A percentile compares a stretch with the other conserved stretches of the same genome.
These are phyloP conservation scores for Scomber scombrus DNA, from an alignment of 2,113 vertebrate species.

Conservation along the genomic window DNA sequence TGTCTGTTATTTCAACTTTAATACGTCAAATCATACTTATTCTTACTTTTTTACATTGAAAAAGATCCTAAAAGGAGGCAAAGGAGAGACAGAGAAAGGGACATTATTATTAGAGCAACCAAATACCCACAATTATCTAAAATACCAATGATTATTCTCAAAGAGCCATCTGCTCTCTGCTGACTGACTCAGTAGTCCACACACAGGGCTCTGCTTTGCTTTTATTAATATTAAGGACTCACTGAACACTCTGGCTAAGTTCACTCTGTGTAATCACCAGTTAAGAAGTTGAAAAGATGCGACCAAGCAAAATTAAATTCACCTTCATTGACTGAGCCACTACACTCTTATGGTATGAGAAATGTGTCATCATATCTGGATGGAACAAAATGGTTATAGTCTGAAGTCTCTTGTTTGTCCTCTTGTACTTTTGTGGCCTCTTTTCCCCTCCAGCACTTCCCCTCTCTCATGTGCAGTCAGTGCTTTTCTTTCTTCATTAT, in stretches of 20 bases:
- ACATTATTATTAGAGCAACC: slow-evolving; percentile 34
- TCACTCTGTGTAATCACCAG: slow-evolving; percentile 12
- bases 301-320: slow-evolving; percentile 19
- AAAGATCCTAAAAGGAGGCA: neutral
- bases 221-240: slow-evolving; percentile 21
- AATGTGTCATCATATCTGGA: too few species aligned
- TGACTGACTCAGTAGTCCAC: slow-evolving; percentile 13
- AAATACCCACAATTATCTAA: slow-evolving; percentile 43
- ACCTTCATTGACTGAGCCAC: slow-evolving; percentile 12
- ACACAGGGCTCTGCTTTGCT: slow-evolving; percentile 2
- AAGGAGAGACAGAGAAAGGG: neutral
- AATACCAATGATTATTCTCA: slow-evolving; percentile 53
- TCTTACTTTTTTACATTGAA: neutral
- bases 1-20: slow-evolving; percentile 13
- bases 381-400: too few species aligned
- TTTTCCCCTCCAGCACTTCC: neutral
- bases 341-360: neutral
- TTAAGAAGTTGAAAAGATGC: neutral
- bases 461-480: neutral
- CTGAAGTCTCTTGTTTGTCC: slow-evolving; percentile 10
- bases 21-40: slow-evolving; percentile 6
- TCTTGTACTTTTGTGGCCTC: neutral
- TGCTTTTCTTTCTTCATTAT: slow-evolving; percentile 15
- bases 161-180: slow-evolving; percentile 48
- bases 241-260: neutral